Conservation (phyloP, 2,113 vertebrate species). For the Theropithecus gelada region DNA sequence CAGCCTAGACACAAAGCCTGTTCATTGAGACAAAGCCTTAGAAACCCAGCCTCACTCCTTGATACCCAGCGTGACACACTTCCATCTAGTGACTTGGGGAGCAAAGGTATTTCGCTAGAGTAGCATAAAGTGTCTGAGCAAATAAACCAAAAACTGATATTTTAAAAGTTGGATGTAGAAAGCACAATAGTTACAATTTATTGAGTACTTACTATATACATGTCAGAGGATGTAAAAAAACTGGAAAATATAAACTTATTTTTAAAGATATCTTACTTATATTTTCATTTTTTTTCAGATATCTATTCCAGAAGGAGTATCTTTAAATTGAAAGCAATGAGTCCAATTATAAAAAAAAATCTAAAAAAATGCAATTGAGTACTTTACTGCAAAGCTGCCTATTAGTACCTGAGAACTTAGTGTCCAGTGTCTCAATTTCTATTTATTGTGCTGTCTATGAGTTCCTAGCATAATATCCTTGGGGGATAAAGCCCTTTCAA, state of each 20-base stretch:
- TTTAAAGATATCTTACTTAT: background rate
- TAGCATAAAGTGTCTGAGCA: background rate
- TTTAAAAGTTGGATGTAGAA: background rate
- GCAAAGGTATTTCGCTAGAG: background rate
- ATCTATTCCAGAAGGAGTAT: background rate
- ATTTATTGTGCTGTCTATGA: conserved; percentile 29
- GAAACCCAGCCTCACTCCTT: background rate
- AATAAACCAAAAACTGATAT: background rate
- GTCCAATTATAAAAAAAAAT: background rate
- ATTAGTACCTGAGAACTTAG: background rate
- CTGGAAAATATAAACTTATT: background rate
- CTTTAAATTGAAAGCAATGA: background rate
- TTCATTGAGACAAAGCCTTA: background rate
- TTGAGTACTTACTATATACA: background rate
- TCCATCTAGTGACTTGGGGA: background rate
- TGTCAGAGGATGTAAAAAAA: background rate
- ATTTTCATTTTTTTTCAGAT: background rate
- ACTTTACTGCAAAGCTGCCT: background rate
- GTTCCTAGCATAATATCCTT: background rate
- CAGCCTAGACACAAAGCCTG: background rate
- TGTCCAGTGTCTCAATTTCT: background rate
- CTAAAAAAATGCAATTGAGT: background rate
- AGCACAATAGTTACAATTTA: background rate
- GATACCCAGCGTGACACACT: rapidly evolving
- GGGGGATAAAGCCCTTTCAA: background rate